Evolutionary conservation across 2,888 invertebrate species (phyloP).

Genomic region (Xanthia togata): DNA sequence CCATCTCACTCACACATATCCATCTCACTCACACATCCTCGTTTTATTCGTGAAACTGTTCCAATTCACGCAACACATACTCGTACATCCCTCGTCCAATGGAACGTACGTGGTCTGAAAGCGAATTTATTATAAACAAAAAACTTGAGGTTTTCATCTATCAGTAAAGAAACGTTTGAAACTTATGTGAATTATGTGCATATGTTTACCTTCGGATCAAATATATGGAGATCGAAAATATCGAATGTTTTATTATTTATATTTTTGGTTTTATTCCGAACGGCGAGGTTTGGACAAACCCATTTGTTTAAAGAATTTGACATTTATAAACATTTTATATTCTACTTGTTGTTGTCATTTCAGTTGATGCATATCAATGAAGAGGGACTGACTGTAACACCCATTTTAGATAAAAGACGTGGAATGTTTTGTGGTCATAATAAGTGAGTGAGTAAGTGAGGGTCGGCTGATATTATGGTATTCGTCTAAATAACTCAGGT

Average conservation of each 20-base stretch:
- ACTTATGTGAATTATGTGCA: constrained; percentile 64
- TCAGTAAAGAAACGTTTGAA: constrained; percentile 53
- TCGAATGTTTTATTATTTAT: constrained; percentile 43
- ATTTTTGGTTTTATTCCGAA: constrained; percentile 28
- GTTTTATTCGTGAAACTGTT: constrained; percentile 51
- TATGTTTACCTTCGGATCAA: constrained; percentile 50
- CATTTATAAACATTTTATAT: constrained; percentile 41
- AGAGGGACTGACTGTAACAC: too few species aligned
- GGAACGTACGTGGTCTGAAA: constrained; percentile 82
- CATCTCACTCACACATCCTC: constrained; percentile 31
- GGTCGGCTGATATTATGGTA: too few species aligned
- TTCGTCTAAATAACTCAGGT: not conserved
- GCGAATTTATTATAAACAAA: constrained; percentile 75
- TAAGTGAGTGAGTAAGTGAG: too few species aligned
- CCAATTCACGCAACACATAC: constrained; percentile 57
- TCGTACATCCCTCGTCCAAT: constrained; percentile 74
- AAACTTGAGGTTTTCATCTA: constrained; percentile 69
- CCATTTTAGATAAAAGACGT: not conserved
- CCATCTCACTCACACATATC: constrained; percentile 38
- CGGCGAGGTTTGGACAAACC: not conserved
- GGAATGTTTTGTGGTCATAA: not conserved
- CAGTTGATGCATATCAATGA: not conserved
- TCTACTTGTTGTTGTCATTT: not conserved
- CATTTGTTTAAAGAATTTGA: constrained; percentile 22
- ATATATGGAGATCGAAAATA: constrained; percentile 58